Evolutionary conservation across 2,888 invertebrate species (phyloP), one percentile per base, ranked within the genome.

Genomic region (Temnothorax unifasciatus): DNA sequence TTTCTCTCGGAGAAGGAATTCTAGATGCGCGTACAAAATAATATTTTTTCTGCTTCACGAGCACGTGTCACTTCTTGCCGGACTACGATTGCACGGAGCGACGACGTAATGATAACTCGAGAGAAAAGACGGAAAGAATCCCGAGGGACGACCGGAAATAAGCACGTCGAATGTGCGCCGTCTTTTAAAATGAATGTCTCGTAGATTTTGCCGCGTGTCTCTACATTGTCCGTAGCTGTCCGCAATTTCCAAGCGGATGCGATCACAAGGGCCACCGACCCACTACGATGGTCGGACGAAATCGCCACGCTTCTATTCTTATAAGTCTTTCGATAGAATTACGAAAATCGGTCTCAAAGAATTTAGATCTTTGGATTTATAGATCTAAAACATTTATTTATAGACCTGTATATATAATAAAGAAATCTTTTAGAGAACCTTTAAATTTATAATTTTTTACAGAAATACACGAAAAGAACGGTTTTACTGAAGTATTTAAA

Each of bases 161-260:
- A 38, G 18, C 34, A 73, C 47, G 18, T 73, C 41, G 13, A 76
- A 69, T 71, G 5, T 47, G 29, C 41, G 3, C 44, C 11, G 71
- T 79, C 57, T 79, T 59, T 34, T 47, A 73, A 18, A 71, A 50
- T 50, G n/a, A 69, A 8, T 21, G 34, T 38, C 29, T 61, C 61
- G n/a, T 69, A 71, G 29, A 69, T 71, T 71, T 57, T 29, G 11
- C 21, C 57, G 25, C 29, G 41, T 15, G 15, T 34, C 29, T 21
- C 34, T 52, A 57, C 71, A 52, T 25, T 18, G 57, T 25, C 18
- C n/a, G 9, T 44, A 73, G 34, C 44, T 71, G 44, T 47, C 57
- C 44, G 57, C 44, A 71, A 71, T 79, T 79, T 79, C 71, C 47
- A 71, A 71, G 34, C 34, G 21, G n/a, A 74, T 44, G 44, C 3